Base-by-base conservation (phyloP, 2,113 vertebrate genomes). In the Oncorhynchus masou region DNA sequence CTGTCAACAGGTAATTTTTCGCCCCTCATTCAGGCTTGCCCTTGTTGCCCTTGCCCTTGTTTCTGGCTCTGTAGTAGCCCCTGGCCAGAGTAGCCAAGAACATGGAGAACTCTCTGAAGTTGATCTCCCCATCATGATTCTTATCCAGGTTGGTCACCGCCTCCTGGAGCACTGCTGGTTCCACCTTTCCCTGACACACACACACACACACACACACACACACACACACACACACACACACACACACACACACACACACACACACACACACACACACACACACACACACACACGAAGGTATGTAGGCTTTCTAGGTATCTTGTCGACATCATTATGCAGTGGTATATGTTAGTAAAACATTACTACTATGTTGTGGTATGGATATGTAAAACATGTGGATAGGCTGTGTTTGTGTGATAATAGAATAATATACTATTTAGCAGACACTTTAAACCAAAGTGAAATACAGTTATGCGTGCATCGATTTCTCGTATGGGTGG, bases 41-140 rank as follows among this genome's bases (percentile, higher is more conserved):
- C 39, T 45, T 11, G 27, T 77, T 65, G 1, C 74, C 88, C 25
- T 79, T 90, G 79, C 89, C 87, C 0, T 68, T 45, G 39, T 45
- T 85, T 75, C 87, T 92, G 62, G 87, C 78, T 0, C 75, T 60
- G 81, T 79, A 91, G 81, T 90, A 88, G 68, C 78, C 81, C 62
- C 71, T 86, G 15, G 90, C 84, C 29, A 94, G 79, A 6, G 48
- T 57, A 1, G 29, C 66, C 45, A 94, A 79, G 45, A 88, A 92
- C 27, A 80, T 73, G 24, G 82, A 88, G 29, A 92, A 93, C 83
- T 93, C 91, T 0, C 77, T 70, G 74, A 93, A 92, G 89, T 91
- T 91, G 71, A 94, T 76, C 74, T 90, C 78, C 0, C 88, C 90
- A n/a, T 94, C 92, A 0, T 85, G 83, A 81, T 93, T 92, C 81